These are phyloP conservation scores for Opisthocomus hoazin DNA, from an alignment of 2,113 vertebrate genomes.

Conservation along the genomic window DNA sequence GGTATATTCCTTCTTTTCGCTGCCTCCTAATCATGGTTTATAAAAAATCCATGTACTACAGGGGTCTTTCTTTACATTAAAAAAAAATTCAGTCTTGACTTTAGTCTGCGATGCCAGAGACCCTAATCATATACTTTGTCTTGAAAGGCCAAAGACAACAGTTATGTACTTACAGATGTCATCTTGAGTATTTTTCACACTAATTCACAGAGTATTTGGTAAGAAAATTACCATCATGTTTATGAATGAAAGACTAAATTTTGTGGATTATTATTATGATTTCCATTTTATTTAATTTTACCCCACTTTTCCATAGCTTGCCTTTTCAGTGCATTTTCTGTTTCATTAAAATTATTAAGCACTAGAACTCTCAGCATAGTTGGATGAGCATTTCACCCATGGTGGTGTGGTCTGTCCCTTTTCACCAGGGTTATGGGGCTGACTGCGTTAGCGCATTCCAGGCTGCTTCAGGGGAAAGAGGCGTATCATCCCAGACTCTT, in stretches of 20 bases:
- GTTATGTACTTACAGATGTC: neutral
- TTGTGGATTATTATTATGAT: neutral
- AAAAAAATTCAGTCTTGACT: neutral
- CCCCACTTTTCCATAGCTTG: neutral
- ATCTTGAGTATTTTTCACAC: neutral
- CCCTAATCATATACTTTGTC: neutral
- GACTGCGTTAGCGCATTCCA: neutral
- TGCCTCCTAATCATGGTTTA: neutral
- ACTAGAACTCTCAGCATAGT: neutral
- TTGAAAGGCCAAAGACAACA: neutral
- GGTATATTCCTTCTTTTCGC: neutral
- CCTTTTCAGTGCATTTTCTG: neutral
- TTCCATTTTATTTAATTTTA: neutral
- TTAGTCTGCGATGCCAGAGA: neutral
- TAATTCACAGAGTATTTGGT: neutral
- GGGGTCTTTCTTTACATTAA: neutral
- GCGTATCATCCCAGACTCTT: neutral
- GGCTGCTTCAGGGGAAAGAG: neutral
- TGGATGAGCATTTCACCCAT: neutral
- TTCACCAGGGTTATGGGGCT: neutral
- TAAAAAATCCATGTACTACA: neutral
- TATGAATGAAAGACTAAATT: neutral
- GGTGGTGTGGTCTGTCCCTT: neutral
- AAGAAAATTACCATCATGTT: neutral
- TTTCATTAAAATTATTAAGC: neutral